Conservation (phyloP, 1,140 invertebrate species). For the Nephila pilipes region DNA sequence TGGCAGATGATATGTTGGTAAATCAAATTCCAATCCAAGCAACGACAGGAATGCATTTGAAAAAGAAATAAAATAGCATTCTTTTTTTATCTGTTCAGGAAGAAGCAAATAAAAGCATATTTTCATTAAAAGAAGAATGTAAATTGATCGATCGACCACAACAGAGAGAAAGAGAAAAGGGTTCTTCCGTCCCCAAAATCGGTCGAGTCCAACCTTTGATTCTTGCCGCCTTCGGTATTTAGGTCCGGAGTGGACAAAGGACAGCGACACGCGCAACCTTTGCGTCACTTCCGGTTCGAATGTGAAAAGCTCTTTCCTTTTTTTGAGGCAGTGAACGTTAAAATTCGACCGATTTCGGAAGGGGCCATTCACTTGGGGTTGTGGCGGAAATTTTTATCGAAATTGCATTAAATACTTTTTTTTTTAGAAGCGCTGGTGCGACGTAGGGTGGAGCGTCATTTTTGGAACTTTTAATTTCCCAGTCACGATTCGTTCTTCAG, state of each 20-base stretch:
- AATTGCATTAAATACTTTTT: background rate
- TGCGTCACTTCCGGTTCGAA: background rate
- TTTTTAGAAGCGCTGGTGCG: background rate
- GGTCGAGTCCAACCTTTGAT: slow-evolving; percentile 48
- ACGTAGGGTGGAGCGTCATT: background rate
- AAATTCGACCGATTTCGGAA: slow-evolving; percentile 36
- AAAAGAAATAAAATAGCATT: background rate
- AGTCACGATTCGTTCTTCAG: background rate
- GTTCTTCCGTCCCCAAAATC: slow-evolving; percentile 25
- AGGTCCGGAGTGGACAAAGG: slow-evolving; percentile 22
- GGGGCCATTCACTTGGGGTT: background rate
- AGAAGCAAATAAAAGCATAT: background rate
- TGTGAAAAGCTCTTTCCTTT: background rate
- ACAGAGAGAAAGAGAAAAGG: background rate
- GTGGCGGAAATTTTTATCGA: background rate
- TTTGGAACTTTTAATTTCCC: background rate
- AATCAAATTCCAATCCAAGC: background rate
- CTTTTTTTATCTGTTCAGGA: background rate
- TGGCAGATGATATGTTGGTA: background rate
- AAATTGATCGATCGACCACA: slow-evolving; percentile 42
- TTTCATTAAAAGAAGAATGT: slow-evolving; percentile 43
- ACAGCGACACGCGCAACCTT: slow-evolving; percentile 25
- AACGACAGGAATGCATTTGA: background rate
- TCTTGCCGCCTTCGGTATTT: slow-evolving; percentile 37
- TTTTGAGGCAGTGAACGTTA: slow-evolving; percentile 34